phyloP scores from a whole-genome alignment of 2,113 vertebrate species.

The Sula dactylatra region DNA sequence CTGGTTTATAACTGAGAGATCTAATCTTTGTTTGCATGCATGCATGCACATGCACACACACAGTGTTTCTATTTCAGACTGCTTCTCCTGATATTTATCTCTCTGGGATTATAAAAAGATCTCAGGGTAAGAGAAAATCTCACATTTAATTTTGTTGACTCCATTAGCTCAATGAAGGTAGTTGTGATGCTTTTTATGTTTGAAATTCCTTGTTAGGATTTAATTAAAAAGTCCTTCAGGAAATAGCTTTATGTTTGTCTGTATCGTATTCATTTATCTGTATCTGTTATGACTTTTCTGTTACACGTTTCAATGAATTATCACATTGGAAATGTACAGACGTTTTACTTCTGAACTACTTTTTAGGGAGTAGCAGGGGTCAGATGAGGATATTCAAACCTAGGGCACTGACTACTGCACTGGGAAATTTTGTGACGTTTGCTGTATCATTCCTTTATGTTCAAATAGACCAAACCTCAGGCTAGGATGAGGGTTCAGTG shows the following conservation, averaged over 20 bases:
- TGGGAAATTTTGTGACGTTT: background rate
- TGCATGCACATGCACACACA: background rate
- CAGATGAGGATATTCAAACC: conserved; percentile 15
- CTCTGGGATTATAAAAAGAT: background rate
- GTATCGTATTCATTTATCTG: background rate
- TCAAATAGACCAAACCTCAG: background rate
- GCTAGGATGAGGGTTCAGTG: background rate
- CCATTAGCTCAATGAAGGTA: background rate
- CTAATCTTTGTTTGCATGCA: background rate
- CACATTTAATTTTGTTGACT: background rate
- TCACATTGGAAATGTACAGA: background rate
- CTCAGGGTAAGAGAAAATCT: background rate
- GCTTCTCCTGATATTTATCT: background rate
- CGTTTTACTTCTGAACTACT: background rate
- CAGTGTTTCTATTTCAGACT: background rate
- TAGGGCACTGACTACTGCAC: background rate
- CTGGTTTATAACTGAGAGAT: background rate
- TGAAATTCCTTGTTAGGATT: background rate
- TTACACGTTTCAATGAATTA: background rate
- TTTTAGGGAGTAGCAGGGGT: background rate
- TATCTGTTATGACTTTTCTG: background rate
- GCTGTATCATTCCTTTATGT: background rate
- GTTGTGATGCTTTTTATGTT: background rate
- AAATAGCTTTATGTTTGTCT: background rate
- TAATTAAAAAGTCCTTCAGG: background rate